Evolutionary conservation across 2,888 invertebrate genomes (phyloP).

Genomic region (Tipula unca): DNA sequence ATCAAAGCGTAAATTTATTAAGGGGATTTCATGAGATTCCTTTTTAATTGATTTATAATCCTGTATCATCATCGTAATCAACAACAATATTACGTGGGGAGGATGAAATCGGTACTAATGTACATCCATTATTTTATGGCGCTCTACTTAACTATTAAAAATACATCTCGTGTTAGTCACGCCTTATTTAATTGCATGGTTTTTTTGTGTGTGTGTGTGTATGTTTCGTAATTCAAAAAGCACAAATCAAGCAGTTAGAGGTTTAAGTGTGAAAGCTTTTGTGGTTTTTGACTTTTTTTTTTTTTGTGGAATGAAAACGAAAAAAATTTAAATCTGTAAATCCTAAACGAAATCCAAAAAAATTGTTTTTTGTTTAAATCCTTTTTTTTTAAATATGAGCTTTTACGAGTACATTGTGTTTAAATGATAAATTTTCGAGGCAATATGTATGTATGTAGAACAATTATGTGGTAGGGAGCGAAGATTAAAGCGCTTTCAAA

Average conservation of each 20-base stretch:
- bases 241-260: not conserved
- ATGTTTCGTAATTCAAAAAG: not conserved
- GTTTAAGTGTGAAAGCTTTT: not conserved
- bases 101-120: not conserved
- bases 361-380: not conserved
- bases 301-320: not conserved
- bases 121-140: not conserved
- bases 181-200: not conserved
- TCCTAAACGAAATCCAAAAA: not conserved
- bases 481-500: too few relatives aligned
- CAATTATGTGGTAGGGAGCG: too few relatives aligned
- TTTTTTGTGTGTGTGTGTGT: not conserved
- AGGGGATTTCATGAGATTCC: not conserved
- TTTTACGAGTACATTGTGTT: not conserved
- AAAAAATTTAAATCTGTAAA: not conserved
- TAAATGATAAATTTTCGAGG: not conserved
- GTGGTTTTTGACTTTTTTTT: not conserved
- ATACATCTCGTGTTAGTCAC: not conserved
- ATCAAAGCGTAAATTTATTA: not conserved
- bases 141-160: not conserved
- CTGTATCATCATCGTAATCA: not conserved
- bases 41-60: not conserved
- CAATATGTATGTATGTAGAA: not conserved
- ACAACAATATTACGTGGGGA: not conserved
- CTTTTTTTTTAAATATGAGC: not conserved